phyloP scores from a whole-genome alignment of 2,888 invertebrate species.

The Zele albiditarsus region DNA sequence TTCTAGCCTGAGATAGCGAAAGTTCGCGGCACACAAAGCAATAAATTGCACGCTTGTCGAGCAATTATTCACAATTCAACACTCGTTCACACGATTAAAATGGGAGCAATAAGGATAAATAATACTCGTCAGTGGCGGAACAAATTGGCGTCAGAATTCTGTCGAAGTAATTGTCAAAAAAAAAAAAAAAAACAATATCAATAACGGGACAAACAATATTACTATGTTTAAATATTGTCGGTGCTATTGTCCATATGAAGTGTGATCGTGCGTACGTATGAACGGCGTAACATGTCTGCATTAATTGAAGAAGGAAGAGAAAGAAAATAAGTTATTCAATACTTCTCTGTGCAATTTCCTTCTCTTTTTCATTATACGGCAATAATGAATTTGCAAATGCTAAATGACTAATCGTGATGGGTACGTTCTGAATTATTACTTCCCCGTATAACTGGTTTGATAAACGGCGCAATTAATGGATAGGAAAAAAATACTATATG shows the following conservation, averaged over 20 bases:
- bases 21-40: slow-evolving; percentile 10
- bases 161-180: not conserved
- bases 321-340: not conserved
- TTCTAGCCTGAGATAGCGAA: not conserved
- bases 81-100: not conserved
- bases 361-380: not conserved
- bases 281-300: not conserved
- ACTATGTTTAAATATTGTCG: no score
- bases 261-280: not conserved
- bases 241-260: not conserved
- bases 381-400: not conserved
- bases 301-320: not conserved
- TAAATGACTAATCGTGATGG: not conserved
- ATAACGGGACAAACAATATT: not conserved
- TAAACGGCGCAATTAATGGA: slow-evolving; percentile 74
- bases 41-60: not conserved
- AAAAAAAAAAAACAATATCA: no score
- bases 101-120: not conserved
- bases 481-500: slow-evolving; percentile 81
- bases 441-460: slow-evolving; percentile 62
- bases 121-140: not conserved
- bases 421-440: slow-evolving; percentile 18
- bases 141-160: not conserved
- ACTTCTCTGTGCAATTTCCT: not conserved
- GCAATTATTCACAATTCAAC: not conserved